Evolutionary conservation across 2,888 invertebrate species (phyloP), one percentile per base, ranked within the genome.

Genomic region (Mythimna impura): DNA sequence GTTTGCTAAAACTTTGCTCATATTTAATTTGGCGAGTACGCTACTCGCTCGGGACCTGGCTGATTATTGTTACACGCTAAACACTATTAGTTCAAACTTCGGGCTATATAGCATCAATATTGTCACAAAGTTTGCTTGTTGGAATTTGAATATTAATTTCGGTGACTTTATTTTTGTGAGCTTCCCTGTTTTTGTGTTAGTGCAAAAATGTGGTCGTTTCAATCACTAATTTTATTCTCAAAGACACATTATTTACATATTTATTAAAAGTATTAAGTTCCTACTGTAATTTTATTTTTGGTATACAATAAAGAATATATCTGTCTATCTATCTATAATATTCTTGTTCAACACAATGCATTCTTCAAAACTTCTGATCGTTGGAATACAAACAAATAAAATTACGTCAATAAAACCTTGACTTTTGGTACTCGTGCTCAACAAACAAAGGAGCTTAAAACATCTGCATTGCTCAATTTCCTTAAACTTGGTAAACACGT

Each of bases 11-110:
- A 88, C 86, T 88, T 88, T 80, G 67, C 78, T 80, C 83, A 86
- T 88, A 88, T 88, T 88, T 88, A 88, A 88, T 88, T 88, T 88
- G 84, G 86, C 84, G 47, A 82, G 57, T 47, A 47, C 80, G 60
- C 67, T 78, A 47, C 75, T 73, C 83, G 67, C 76, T 73, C 5
- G 82, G 63, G 83, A 80, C 76, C 60, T 54, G 63, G 67, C 85
- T 84, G 85, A 85, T 85, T 85, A 85, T 86, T 85, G 85, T 85
- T 84, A 80, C 82, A 81, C 76, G 78, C 71, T 78, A 83, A 80
- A 85, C 84, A 78, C 77, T 84, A 81, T 86, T 79, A 81, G 76
- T 78, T 84, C 47, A 55, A 86, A 75, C 71, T 84, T 73, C 7
- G 36, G 72, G 63, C 62, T 86, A 50, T 77, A 62, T 68, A 77